Evolutionary conservation across 2,797 vertebrate species (phyloP), one percentile per base, ranked within the genome.

Genomic region (Spinus pinus): DNA sequence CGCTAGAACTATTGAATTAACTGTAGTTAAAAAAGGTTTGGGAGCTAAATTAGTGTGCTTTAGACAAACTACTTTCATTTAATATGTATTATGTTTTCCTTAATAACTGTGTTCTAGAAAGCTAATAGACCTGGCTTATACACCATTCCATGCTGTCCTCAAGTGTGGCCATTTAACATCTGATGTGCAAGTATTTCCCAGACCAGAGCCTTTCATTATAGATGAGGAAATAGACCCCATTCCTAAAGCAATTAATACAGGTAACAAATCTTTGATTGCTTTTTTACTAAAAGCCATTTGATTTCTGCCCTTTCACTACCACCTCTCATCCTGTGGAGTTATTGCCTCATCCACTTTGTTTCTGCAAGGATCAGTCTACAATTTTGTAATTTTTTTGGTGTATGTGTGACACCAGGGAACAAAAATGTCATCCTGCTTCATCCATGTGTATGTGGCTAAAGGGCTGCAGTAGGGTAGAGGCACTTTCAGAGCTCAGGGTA

Each of bases 101-200:
- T 95, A 88, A 95, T 81, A 65, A 77, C 54, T 82, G 3, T 96
- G 89, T 96, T 97, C 65, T 97, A 99, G 99, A 93, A 99, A 98
- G 97, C 97, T 99, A 79, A 99, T 99, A 87, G 99, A 99, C 88
- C 95, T 99, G 81, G 99, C 99, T 4, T 99, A 99, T 83, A 99
- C 99, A 9, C 99, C 99, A 33, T 99, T 99, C 98, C 99, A 99
- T 14, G 99, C 99, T 37, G 98, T 99, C 54, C 98, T 99, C 90
- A 99, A 99, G 94, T 99, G 99, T 88, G 99, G 99, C 84, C 99
- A 99, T 97, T 97, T 99, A 88, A 98, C 99, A 2, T 99, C 99
- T 35, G 99, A 99, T 14, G 99, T 99, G 81, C 99, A 99, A 97
- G 99, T 99, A 67, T 99, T 99, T 97, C 99, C 99, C 84, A 98